Evolutionary conservation across 2,797 vertebrate species (phyloP).

Genomic region (Silurus aristotelis): DNA sequence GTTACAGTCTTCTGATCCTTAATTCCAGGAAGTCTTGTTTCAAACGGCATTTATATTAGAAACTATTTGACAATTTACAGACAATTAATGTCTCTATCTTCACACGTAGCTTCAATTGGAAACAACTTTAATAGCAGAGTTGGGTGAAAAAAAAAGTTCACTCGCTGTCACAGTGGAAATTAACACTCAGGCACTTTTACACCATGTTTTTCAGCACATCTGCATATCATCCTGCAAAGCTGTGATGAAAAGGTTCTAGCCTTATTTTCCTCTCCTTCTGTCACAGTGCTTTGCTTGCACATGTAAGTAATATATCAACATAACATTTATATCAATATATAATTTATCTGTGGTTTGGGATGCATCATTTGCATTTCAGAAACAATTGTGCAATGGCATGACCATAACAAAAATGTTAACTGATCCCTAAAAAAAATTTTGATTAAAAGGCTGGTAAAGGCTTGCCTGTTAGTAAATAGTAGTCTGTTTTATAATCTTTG

Average conservation of each 20-base stretch:
- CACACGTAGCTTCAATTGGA: conserved; percentile 46
- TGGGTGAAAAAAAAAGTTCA: conserved; percentile 30
- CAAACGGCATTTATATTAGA: conserved; percentile 1
- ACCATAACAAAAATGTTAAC: neutral
- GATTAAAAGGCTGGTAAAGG: neutral
- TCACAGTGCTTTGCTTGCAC: neutral
- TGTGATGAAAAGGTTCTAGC: neutral
- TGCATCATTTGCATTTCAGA: neutral
- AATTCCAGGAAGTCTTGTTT: neutral
- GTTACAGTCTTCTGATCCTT: neutral
- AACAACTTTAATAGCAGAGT: conserved; percentile 43
- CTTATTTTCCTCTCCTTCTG: neutral
- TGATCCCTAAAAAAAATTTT: neutral
- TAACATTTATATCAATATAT: neutral
- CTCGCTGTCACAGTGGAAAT: conserved; percentile 48
- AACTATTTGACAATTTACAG: conserved; percentile 10
- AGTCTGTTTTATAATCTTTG: neutral
- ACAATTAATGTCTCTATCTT: conserved; percentile 42
- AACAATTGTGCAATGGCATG: neutral
- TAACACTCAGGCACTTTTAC: conserved; percentile 45
- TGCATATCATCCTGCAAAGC: conserved; percentile 5
- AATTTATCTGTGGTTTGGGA: neutral
- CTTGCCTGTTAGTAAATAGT: neutral
- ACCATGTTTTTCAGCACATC: conserved; percentile 40
- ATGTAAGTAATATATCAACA: neutral